phyloP scores from a whole-genome alignment of 1,140 invertebrate species.

The Dendroctonus ponderosae region DNA sequence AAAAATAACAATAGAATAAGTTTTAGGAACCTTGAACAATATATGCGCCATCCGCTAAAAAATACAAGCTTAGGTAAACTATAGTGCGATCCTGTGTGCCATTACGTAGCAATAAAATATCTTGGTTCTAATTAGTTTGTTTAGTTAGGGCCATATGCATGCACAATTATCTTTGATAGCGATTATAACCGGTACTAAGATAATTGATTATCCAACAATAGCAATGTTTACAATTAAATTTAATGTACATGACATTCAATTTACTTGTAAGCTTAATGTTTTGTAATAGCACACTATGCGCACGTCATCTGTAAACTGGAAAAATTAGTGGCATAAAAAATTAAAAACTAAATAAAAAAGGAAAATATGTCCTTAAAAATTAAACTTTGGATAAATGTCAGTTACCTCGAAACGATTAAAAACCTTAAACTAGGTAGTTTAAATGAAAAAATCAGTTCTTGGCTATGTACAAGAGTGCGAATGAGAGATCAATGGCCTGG shows the following conservation, averaged over 20 bases:
- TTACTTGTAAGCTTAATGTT: too few relatives aligned
- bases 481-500: slow-evolving; percentile 45
- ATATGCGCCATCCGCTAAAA: slow-evolving; percentile 17
- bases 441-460: slow-evolving; percentile 48
- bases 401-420: slow-evolving; percentile 39
- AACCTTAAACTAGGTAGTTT: slow-evolving; percentile 36
- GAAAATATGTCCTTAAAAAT: slow-evolving; percentile 36
- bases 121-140: too few relatives aligned
- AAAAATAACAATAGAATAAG: slow-evolving; percentile 27
- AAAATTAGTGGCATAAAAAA: slow-evolving; percentile 29
- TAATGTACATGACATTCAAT: too few relatives aligned
- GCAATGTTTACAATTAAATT: too few relatives aligned
- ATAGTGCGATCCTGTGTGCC: neutral
- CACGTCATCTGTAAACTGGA: slow-evolving; percentile 16
- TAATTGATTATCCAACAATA: too few relatives aligned
- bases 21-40: slow-evolving; percentile 29
- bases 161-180: too few relatives aligned
- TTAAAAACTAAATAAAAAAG: slow-evolving; percentile 35
- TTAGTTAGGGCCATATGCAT: too few relatives aligned
- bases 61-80: slow-evolving; percentile 1
- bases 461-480: slow-evolving; percentile 43
- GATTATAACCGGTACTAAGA: too few relatives aligned
- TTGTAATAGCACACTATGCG: slow-evolving; percentile 5
- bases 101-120: neutral
- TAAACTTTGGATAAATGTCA: slow-evolving; percentile 38